Percentiles rank a stretch among this genome's conserved stretches.
Evolutionary conservation across 92 coral and sea anemone genomes (phyloP).

Genomic region (Porites evermanni): DNA sequence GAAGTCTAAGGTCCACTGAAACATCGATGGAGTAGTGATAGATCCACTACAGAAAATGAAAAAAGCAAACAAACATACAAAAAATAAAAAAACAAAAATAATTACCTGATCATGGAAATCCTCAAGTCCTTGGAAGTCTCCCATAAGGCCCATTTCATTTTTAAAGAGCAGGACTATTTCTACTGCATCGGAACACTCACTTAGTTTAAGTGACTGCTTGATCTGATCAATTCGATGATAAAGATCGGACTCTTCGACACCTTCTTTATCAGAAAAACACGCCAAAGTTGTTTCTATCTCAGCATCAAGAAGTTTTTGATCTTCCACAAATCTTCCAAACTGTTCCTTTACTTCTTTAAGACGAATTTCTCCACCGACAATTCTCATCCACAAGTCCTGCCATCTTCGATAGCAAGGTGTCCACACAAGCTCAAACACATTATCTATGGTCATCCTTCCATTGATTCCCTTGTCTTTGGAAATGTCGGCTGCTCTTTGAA

Average conservation of each 20-base stretch:
- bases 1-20: too few relatives aligned
- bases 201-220: slow-evolving; percentile 55
- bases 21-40: not conserved
- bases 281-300: slow-evolving; percentile 53
- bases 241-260: not conserved
- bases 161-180: slow-evolving; percentile 63
- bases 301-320: slow-evolving; percentile 15
- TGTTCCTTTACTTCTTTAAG: slow-evolving; percentile 59
- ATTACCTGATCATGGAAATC: slow-evolving; percentile 58
- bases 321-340: slow-evolving; percentile 28
- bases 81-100: not conserved
- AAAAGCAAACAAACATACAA: not conserved
- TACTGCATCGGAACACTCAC: slow-evolving; percentile 62
- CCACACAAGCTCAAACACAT: slow-evolving; percentile 62
- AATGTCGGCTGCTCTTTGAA: slow-evolving; percentile 24
- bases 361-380: slow-evolving; percentile 45
- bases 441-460: slow-evolving; percentile 42
- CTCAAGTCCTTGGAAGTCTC: slow-evolving; percentile 74
- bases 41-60: not conserved
- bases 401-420: slow-evolving; percentile 32
- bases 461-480: slow-evolving; percentile 18
- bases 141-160: slow-evolving; percentile 65
- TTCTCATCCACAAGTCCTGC: slow-evolving; percentile 28
- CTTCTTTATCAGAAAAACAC: slow-evolving; percentile 4
- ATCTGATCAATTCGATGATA: slow-evolving; percentile 50